Percentiles rank a stretch among this genome's conserved stretches.
These are phyloP conservation scores for Sebastes nivosus DNA, from an alignment of 2,797 vertebrate species.

Conservation along the genomic window DNA sequence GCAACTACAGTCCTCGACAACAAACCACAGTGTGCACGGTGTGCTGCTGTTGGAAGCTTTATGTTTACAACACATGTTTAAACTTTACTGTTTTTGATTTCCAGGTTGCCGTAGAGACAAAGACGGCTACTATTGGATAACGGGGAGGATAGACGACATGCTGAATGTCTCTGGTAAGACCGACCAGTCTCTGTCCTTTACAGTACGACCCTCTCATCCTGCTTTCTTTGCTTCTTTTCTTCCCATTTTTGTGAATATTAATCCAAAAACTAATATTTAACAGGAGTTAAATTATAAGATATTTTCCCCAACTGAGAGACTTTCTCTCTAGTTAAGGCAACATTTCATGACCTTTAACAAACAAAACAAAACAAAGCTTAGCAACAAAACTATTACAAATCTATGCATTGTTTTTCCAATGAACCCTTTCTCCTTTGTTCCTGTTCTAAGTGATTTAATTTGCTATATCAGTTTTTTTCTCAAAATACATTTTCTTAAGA, in stretches of 20 bases:
- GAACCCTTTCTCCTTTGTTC: neutral
- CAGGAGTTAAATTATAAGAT: too few relatives aligned
- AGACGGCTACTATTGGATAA: conserved; percentile 98
- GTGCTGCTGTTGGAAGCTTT: neutral
- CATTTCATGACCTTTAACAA: too few relatives aligned
- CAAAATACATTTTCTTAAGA: too few relatives aligned
- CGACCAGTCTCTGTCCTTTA: too few relatives aligned
- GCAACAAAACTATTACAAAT: too few relatives aligned
- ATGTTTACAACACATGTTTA: neutral
- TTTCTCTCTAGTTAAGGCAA: too few relatives aligned
- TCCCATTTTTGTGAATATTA: neutral
- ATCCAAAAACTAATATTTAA: neutral
- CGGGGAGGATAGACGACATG: conserved; percentile 98
- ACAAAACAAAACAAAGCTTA: too few relatives aligned
- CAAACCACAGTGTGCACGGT: too few relatives aligned
- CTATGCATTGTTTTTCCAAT: too few relatives aligned
- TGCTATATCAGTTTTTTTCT: neutral
- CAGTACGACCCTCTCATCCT: too few relatives aligned
- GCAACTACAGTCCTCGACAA: too few relatives aligned
- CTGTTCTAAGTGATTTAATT: neutral
- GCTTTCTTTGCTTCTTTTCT: neutral
- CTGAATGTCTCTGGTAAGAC: conserved; percentile 94
- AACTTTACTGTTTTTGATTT: neutral
- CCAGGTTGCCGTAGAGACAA: conserved; percentile 93
- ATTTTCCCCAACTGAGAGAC: too few relatives aligned